phyloP scores from a whole-genome alignment of 2,888 invertebrate species.

The Athrips mouffetella region DNA sequence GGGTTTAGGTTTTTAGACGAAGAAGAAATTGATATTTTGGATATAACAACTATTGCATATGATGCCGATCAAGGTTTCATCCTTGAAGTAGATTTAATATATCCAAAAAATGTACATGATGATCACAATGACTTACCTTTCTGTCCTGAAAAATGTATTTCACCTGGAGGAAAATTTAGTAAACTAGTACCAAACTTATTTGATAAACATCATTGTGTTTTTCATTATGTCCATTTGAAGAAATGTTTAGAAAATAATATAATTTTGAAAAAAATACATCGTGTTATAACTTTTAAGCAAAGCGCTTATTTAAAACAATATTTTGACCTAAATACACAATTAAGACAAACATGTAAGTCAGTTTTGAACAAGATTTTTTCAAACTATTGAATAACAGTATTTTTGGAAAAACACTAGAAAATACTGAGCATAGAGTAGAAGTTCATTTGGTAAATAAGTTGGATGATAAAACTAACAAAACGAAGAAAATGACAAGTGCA shows the following conservation, averaged over 20 bases:
- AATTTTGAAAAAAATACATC: slow-evolving; percentile 31
- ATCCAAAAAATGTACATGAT: slow-evolving; percentile 19
- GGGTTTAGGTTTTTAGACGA: slow-evolving; percentile 17
- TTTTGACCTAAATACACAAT: slow-evolving; percentile 25
- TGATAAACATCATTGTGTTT: slow-evolving; percentile 31
- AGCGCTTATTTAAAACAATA: slow-evolving; percentile 33
- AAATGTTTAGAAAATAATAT: slow-evolving; percentile 32
- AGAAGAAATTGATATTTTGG: slow-evolving; percentile 17
- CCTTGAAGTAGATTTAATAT: slow-evolving; percentile 27
- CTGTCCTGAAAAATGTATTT: slow-evolving; percentile 19
- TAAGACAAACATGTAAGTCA: too few species aligned
- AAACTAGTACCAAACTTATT: slow-evolving; percentile 30
- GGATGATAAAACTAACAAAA: too few species aligned
- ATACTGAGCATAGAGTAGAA: too few species aligned
- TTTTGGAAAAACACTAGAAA: too few species aligned
- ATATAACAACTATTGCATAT: slow-evolving; percentile 17
- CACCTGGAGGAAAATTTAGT: slow-evolving; percentile 20
- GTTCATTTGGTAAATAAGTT: too few species aligned
- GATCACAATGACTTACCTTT: slow-evolving; percentile 24
- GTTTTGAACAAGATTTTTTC: too few species aligned
- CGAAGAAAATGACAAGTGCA: too few species aligned
- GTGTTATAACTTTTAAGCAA: slow-evolving; percentile 34
- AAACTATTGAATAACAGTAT: too few species aligned
- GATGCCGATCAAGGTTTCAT: slow-evolving; percentile 21
- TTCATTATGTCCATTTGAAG: slow-evolving; percentile 33